Base-by-base conservation (phyloP, 2,113 vertebrate genomes). In the Myotis lucifugus region DNA sequence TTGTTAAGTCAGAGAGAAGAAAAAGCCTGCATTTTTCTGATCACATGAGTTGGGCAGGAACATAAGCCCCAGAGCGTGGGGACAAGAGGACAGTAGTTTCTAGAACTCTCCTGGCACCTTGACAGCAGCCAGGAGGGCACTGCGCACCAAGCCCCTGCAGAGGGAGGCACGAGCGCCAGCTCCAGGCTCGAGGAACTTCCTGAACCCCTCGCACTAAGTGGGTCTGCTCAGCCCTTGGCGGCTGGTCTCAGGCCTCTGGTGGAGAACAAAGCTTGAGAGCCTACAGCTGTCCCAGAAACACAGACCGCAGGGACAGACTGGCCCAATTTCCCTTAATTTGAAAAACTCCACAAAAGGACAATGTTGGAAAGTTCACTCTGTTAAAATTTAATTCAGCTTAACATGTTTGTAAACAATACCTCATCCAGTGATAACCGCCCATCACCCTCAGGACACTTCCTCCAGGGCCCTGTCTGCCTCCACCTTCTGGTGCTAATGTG, bases 261-360 rank as follows among this genome's bases (percentile, higher is more conserved):
- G 73, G 88, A 90, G 92, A 97, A 86, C 90, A 83, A 81, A 88
- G 92, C 90, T 14, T 11, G 25, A 17, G 19, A 40, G 96, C 94
- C 90, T 91, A 96, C 96, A 86, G 95, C 97, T 98, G 98, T 95
- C 98, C 98, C 98, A 99, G 98, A 98, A 98, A 98, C 96, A 74
- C 84, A 96, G 97, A 97, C 98, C 97, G 95, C 85, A 95, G 98
- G 98, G 98, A 98, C 97, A 96, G 87, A 85, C 83, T 97, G 98
- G 96, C 98, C 98, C 98, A 98, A 94, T 98, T 99, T 98, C 95
- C 84, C 78, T 90, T 88, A 86, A 34, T 96, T 96, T 95, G 95
- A 88, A 97, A 97, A 98, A 94, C 94, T 95, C 95, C 14, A 10
- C 52, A 52, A 93, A 92, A 97, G 98, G 96, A 97, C 97, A 94